phyloP scores from a whole-genome alignment of 92 coral and sea anemone genomes.

The Palythoa grandiflora region DNA sequence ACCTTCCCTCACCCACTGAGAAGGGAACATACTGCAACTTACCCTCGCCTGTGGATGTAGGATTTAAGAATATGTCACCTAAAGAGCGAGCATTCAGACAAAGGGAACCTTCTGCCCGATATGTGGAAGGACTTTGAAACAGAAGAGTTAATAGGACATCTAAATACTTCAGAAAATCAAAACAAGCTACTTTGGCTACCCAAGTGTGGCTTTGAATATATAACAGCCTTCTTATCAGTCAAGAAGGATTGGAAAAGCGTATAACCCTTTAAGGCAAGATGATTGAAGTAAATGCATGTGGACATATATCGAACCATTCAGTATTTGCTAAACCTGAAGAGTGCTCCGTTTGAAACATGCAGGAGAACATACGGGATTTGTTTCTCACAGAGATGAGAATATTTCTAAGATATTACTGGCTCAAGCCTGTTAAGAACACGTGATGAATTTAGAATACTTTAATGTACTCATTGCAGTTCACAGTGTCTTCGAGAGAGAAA shows the following conservation, averaged over 20 bases:
- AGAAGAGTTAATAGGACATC: not conserved
- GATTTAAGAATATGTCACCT: constrained; percentile 31
- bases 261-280: not conserved
- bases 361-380: not conserved
- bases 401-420: not conserved
- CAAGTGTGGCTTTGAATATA: not conserved
- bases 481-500: no score
- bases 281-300: not conserved
- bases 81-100: constrained; percentile 53
- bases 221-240: not conserved
- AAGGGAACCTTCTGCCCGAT: constrained; percentile 67
- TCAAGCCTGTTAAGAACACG: not conserved
- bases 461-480: not conserved
- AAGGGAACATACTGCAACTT: constrained; percentile 42
- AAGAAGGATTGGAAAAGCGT: not conserved
- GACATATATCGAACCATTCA: not conserved
- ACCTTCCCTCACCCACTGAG: constrained; percentile 42
- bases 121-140: constrained; percentile 45
- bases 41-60: constrained; percentile 30
- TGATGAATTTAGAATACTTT: not conserved
- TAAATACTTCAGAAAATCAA: not conserved
- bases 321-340: not conserved
- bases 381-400: not conserved
- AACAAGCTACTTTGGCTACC: not conserved
- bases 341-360: not conserved